Evolutionary conservation across 1,140 invertebrate genomes (phyloP), one percentile per base, ranked within the genome.

Genomic region (Anadara kagoshimensis): DNA sequence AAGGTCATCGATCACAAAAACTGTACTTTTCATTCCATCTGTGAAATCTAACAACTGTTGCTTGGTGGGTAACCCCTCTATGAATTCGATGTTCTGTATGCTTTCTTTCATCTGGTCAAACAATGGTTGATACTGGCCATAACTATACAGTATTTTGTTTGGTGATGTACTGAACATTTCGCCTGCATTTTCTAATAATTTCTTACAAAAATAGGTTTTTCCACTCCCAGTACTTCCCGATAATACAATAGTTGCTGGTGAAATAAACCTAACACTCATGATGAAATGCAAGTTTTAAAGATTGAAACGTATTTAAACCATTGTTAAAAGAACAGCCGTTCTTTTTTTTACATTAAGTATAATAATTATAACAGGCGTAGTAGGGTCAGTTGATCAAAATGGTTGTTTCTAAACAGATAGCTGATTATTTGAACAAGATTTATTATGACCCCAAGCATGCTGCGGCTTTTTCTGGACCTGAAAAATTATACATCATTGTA

Each of bases 1-100:
- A 43, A 72, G n/a, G 47, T 72, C 61, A 24, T 72, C 70, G 26
- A 72, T 49, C 22, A 72, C 54, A 12, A 72, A 56, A 11, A 72
- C 47, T 8, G 54, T 68, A 44, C 58, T 53, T 44, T 57, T 43
- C 11, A 44, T 20, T 45, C 45, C 54, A 7, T 58, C 54, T 45
- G 29, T 56, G 24, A 29, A 67, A 29, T 56, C 41, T 22, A 58
- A n/a, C 14, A 68, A 58, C 22, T 68, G n/a, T 61, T 69, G 57
- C 36, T 51, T 69, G 22, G 45, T 49, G 41, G 45, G 68, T 22
- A 69, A 22, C 18, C 58, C 58, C 41, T 69, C 29, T 36, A 36
- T 36, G 29, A 36, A 36, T 36, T 36, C 29, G 29, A 36, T 36
- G 29, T 36, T 36, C 29, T 36, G 29, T 36, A 36, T 36, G 29